Percentiles rank a stretch among this genome's conserved stretches.
Conservation (phyloP, 2,888 invertebrate species). For the Philaethria dido region DNA sequence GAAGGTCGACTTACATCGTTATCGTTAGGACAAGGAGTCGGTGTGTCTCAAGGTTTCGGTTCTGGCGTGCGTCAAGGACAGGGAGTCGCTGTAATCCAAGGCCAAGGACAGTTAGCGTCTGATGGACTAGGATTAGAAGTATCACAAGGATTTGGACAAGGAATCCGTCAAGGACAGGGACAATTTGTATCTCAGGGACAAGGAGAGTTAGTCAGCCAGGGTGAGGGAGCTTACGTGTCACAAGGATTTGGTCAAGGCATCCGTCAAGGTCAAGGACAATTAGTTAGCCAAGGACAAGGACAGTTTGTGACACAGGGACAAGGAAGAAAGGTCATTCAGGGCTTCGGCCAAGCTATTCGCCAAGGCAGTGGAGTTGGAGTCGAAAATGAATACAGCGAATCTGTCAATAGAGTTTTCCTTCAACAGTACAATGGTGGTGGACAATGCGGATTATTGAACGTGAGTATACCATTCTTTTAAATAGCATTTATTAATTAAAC, state of each 20-base stretch:
- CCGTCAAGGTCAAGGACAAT: constrained; percentile 49
- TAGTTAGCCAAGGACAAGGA: constrained; percentile 49
- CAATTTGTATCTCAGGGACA: constrained; percentile 26
- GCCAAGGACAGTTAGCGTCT: constrained; percentile 51
- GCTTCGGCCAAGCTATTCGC: constrained; percentile 45
- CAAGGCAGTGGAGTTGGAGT: constrained; percentile 53
- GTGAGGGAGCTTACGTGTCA: constrained; percentile 41
- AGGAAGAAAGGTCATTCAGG: constrained; percentile 45
- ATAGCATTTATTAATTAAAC: neutral
- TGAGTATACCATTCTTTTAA: constrained; percentile 53
- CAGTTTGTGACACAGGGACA: constrained; percentile 47
- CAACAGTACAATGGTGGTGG: constrained; percentile 61
- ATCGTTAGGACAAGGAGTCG: constrained; percentile 39
- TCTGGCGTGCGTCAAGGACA: constrained; percentile 35
- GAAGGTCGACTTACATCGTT: constrained; percentile 34
- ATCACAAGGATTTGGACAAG: constrained; percentile 52
- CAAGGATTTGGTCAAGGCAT: constrained; percentile 45
- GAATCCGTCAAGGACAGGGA: constrained; percentile 39
- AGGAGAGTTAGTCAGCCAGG: constrained; percentile 26
- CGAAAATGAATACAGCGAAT: constrained; percentile 63
- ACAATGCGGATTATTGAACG: constrained; percentile 70
- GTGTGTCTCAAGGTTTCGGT: constrained; percentile 28
- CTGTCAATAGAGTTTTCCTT: constrained; percentile 62
- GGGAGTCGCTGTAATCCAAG: constrained; percentile 47
- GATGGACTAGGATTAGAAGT: constrained; percentile 30